Conservation (phyloP, 2,113 vertebrate species). For the Cyprinodon brontotheroides region DNA sequence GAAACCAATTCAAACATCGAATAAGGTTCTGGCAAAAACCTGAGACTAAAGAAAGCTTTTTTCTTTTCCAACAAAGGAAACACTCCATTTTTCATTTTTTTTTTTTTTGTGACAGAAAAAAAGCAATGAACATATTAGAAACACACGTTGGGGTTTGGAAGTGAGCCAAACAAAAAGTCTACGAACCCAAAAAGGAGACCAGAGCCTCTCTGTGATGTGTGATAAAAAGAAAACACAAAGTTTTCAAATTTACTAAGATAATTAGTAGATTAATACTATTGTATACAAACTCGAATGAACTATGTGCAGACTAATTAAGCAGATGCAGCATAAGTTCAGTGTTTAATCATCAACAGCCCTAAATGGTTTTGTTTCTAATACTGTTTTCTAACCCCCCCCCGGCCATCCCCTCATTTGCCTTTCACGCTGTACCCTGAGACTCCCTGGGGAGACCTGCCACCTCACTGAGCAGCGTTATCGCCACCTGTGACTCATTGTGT, state of each 20-base stretch:
- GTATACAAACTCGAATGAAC: conserved; percentile 25
- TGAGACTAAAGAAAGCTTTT: conserved; percentile 30
- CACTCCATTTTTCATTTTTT: neutral
- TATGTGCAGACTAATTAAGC: conserved; percentile 32
- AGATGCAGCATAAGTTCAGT: conserved; percentile 23
- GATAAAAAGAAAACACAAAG: conserved; percentile 72
- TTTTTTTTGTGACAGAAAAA: conserved; percentile 10
- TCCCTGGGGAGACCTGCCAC: conserved; percentile 64
- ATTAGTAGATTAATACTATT: conserved; percentile 20
- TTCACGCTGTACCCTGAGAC: conserved; percentile 11
- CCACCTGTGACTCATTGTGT: conserved; percentile 98
- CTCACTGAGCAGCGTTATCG: conserved; percentile 62
- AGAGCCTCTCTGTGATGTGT: conserved; percentile 70
- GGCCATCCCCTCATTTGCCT: neutral
- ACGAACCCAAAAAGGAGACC: conserved; percentile 68
- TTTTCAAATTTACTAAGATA: neutral
- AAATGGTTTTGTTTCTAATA: conserved; percentile 41
- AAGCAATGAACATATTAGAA: conserved; percentile 29
- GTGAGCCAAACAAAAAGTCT: conserved; percentile 49
- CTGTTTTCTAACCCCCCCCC: conserved; percentile 34
- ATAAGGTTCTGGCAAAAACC: conserved; percentile 33
- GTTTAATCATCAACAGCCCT: conserved; percentile 23
- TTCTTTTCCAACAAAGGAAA: conserved; percentile 10
- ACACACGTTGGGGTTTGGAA: conserved; percentile 31
- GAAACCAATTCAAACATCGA: conserved; percentile 62